Conservation (phyloP, 2,797 vertebrate genomes). For the Discoglossus pictus region DNA sequence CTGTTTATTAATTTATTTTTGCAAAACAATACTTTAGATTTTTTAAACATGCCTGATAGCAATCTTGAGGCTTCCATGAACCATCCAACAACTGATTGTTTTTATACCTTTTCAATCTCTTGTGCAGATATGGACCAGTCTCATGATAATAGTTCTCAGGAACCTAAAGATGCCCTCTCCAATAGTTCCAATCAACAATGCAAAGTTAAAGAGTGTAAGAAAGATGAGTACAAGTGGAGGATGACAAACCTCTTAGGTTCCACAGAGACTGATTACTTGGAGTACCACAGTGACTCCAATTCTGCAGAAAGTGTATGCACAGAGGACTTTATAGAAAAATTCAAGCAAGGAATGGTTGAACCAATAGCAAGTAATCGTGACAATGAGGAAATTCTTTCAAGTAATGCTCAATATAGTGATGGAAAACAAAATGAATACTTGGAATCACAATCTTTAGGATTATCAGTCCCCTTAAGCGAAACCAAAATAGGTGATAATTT, state of each 20-base stretch:
- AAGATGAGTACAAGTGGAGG: conserved; percentile 69
- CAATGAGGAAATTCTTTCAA: neutral
- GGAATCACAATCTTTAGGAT: too few relatives aligned
- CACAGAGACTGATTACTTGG: conserved; percentile 30
- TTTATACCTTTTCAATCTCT: conserved; percentile 39
- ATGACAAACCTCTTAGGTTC: conserved; percentile 64
- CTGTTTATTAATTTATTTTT: too few relatives aligned
- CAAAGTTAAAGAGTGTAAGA: conserved; percentile 51
- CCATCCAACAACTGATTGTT: conserved; percentile 10
- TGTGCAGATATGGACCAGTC: conserved; percentile 29
- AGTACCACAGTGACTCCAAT: conserved; percentile 55
- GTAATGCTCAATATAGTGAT: neutral
- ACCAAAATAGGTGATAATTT: neutral
- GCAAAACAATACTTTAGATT: too few relatives aligned
- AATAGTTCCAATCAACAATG: neutral
- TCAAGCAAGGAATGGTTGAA: conserved; percentile 71
- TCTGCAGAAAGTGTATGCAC: conserved; percentile 75
- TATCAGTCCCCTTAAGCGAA: neutral
- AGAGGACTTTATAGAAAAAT: conserved; percentile 73
- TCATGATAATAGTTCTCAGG: rapidly evolving
- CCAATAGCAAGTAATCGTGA: conserved; percentile 30
- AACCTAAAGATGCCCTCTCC: neutral
- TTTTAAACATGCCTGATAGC: too few relatives aligned
- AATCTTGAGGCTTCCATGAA: too few relatives aligned
- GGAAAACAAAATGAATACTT: neutral